Percentiles rank a stretch among this genome's conserved stretches.
Evolutionary conservation across 2,888 invertebrate genomes (phyloP).

Genomic region (Hemithea aestivaria): DNA sequence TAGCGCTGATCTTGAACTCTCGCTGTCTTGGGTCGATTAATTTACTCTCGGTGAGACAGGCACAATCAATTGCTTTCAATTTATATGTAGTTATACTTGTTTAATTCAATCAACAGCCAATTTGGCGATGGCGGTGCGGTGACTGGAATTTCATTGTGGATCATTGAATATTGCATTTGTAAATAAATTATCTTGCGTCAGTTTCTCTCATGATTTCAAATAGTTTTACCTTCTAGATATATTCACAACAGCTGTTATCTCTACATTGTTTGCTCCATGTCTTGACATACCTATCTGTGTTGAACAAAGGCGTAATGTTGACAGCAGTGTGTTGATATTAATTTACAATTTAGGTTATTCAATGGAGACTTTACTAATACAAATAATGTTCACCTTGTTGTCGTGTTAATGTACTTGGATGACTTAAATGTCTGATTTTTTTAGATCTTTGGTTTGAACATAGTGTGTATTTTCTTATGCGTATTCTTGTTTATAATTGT

Average conservation of each 20-base stretch:
- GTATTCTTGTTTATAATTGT: too few relatives aligned
- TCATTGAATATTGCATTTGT: slow-evolving; percentile 15
- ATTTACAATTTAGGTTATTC: slow-evolving; percentile 20
- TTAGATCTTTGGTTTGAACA: neutral
- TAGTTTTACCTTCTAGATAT: neutral
- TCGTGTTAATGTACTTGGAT: neutral
- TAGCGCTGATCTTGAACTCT: slow-evolving; percentile 28
- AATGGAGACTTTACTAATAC: slow-evolving; percentile 8
- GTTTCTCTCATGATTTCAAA: slow-evolving; percentile 11
- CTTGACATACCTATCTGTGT: slow-evolving; percentile 2
- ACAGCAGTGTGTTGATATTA: slow-evolving; percentile 7
- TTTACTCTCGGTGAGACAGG: slow-evolving; percentile 14
- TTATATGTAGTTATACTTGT: neutral
- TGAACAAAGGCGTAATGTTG: slow-evolving; percentile 5
- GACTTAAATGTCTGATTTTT: slow-evolving; percentile 1
- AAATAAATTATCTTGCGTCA: slow-evolving; percentile 32
- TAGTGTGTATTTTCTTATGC: too few relatives aligned
- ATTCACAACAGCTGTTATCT: slow-evolving; percentile 14
- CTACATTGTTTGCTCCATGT: neutral
- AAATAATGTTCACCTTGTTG: slow-evolving; percentile 1
- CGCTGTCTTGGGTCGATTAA: slow-evolving; percentile 26
- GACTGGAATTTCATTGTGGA: slow-evolving; percentile 2
- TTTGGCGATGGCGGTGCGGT: neutral
- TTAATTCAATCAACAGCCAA: neutral
- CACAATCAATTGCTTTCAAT: too few relatives aligned